Base-by-base conservation (phyloP, 2,888 invertebrate genomes). In the Rhagophthalmus giganteus region DNA sequence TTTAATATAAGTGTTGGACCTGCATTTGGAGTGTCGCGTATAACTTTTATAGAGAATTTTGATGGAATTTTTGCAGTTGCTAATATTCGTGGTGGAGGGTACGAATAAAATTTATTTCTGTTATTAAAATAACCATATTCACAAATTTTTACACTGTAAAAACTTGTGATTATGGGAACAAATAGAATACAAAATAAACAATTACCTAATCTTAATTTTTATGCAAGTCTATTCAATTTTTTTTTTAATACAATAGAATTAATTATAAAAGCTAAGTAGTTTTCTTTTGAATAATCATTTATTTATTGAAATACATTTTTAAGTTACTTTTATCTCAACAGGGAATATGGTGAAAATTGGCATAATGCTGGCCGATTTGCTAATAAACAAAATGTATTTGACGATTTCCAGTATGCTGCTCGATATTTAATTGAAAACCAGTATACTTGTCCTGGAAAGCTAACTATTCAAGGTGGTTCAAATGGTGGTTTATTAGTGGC, bases 311-410 rank as follows among this genome's bases (percentile, higher is more conserved):
- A n/a, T n/a, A n/a, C n/a, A n/a, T n/a, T n/a, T n/a, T n/a, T n/a
- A n/a, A n/a, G n/a, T n/a, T n/a, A n/a, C n/a, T n/a, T n/a, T n/a
- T n/a, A n/a, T n/a, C n/a, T n/a, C n/a, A n/a, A 1, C 74, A 93
- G 94, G 1, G 98, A 99, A 73, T 99, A 97, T 74, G 98, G 98
- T 28, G 93, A 96, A 74, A 86, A 87, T 61, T 99, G 98, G 98
- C 97, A 98, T 77, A 90, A 95, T 72, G 90, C 82, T 3, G 99
- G 97, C 1, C 86, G 91, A 12, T 79, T 91, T 54, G 81, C 86
- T 2, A 94, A 95, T 70, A 99, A 98, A 72, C 97, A 98, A 78
- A 98, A 98, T 75, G 90, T 89, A 32, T 98, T 98, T 74, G 91
- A 97, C 75, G 99, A 99, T 79, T 97, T 99, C 76, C 90, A 92